These are phyloP conservation scores for Dysmachus trigonus DNA, from an alignment of 2,888 invertebrate genomes.

Conservation along the genomic window DNA sequence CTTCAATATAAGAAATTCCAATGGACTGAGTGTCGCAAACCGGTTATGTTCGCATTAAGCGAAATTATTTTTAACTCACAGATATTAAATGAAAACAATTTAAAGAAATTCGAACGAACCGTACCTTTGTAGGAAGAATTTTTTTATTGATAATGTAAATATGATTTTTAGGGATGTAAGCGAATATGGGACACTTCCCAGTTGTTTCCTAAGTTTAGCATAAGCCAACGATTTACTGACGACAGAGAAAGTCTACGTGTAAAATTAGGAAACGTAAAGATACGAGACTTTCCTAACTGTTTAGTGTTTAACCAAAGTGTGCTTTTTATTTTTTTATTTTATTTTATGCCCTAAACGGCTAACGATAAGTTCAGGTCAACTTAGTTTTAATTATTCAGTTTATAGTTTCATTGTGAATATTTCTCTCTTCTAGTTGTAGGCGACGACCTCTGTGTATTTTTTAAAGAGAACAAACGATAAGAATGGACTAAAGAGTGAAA, in stretches of 20 bases:
- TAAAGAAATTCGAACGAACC: not conserved
- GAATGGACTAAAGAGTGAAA: constrained; percentile 19
- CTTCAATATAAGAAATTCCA: not conserved
- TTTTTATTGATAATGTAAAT: constrained; percentile 9
- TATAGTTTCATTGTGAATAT: constrained; percentile 14
- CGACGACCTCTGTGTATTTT: not conserved
- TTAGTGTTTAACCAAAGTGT: constrained; percentile 22
- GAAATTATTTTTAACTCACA: not conserved
- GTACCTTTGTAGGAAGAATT: constrained; percentile 16
- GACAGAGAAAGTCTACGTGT: not conserved
- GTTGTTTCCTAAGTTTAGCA: constrained; percentile 2
- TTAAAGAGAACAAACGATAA: not conserved
- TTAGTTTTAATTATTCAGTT: not conserved
- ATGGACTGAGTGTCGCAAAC: constrained; percentile 5
- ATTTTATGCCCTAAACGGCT: not conserved
- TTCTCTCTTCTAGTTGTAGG: not conserved
- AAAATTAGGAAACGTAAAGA: not conserved
- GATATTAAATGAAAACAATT: not conserved
- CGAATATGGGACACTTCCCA: not conserved
- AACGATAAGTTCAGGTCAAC: not conserved
- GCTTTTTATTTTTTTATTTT: not conserved
- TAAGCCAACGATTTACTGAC: not conserved
- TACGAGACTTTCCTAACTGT: not conserved
- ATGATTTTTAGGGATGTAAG: not conserved
- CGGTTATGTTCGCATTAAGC: not conserved